Evolutionary conservation across 2,888 invertebrate genomes (phyloP).

Genomic region (Drosophila flavopinicola): DNA sequence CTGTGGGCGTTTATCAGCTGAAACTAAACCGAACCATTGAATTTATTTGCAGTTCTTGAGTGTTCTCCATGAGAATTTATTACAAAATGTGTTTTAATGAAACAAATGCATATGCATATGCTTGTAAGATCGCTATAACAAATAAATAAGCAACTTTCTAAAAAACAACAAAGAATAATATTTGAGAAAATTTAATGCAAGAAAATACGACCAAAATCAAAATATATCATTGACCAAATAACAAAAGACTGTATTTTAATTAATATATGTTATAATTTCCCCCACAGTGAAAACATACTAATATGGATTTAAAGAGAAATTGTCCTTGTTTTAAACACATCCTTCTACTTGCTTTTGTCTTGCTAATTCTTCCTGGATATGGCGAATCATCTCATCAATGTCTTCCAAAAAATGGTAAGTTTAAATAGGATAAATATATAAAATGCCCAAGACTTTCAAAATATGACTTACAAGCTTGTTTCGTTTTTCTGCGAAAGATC

Average conservation of each 20-base stretch:
- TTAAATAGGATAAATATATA: background rate
- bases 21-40: conserved; percentile 27
- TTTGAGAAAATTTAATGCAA: too few relatives aligned
- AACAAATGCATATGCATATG: too few relatives aligned
- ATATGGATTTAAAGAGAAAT: conserved; percentile 21
- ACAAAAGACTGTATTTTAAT: too few relatives aligned
- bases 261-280: too few relatives aligned
- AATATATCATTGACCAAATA: background rate
- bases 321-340: background rate
- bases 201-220: background rate
- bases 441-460: background rate
- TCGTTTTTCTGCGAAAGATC: too few relatives aligned
- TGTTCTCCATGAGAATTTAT: conserved; percentile 17
- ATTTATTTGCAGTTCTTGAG: conserved; percentile 38
- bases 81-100: conserved; percentile 5
- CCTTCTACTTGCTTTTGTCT: conserved; percentile 2
- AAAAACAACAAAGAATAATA: background rate
- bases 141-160: background rate
- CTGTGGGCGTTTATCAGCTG: conserved; percentile 50
- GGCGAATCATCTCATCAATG: conserved; percentile 18
- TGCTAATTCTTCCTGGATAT: conserved; percentile 6
- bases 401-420: conserved; percentile 27
- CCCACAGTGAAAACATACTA: too few relatives aligned
- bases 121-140: too few relatives aligned
- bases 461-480: background rate